Evolutionary conservation across 2,113 vertebrate species (phyloP).

Genomic region (Struthio camelus): DNA sequence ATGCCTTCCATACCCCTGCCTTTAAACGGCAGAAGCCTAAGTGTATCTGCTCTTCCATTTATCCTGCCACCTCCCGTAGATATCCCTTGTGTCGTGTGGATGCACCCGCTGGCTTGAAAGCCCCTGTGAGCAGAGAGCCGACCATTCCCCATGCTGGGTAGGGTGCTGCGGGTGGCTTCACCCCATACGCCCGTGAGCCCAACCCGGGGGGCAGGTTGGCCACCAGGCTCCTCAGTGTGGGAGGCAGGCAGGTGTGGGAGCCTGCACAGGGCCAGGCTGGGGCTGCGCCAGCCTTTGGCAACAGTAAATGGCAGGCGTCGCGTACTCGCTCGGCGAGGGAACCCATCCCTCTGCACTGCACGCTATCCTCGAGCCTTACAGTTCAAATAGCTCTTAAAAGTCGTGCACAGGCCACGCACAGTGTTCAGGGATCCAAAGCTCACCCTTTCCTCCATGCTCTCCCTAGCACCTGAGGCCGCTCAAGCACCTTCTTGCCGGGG

Average conservation of each 20-base stretch:
- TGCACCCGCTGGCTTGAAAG: background rate
- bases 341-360: background rate
- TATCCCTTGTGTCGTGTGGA: background rate
- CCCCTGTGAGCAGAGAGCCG: rapidly evolving
- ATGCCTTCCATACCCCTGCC: background rate
- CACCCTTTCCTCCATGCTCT: background rate
- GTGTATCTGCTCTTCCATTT: background rate
- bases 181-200: rapidly evolving
- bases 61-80: background rate
- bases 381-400: background rate
- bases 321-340: background rate
- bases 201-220: background rate
- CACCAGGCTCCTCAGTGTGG: background rate
- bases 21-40: background rate
- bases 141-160: background rate
- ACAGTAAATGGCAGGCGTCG: no score
- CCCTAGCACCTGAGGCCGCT: background rate
- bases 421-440: background rate
- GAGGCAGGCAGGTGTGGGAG: no score
- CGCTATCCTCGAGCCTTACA: background rate
- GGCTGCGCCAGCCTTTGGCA: no score
- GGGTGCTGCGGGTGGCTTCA: rapidly evolving
- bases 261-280: background rate
- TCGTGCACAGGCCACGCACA: background rate
- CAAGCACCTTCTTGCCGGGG: background rate